phyloP scores from a whole-genome alignment of 2,888 invertebrate genomes.

The Acleris emargana region DNA sequence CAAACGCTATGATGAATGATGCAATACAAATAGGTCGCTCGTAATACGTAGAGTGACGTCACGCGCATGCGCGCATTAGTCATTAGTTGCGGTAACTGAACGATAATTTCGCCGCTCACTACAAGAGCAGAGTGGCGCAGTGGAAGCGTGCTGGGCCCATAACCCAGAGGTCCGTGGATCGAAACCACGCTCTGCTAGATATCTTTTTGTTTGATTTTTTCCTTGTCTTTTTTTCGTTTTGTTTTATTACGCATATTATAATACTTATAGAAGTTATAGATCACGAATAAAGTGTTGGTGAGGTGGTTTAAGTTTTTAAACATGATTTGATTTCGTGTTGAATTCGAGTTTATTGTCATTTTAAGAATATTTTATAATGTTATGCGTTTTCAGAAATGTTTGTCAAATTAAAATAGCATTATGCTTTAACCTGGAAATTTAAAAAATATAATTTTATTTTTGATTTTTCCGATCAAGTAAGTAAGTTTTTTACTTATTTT shows the following conservation, averaged over 20 bases:
- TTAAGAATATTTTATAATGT: too few relatives aligned
- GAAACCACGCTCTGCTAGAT: slow-evolving; percentile 91
- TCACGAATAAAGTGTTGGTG: too few relatives aligned
- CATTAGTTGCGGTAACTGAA: slow-evolving; percentile 31
- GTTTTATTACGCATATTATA: background rate
- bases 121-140: slow-evolving; percentile 90
- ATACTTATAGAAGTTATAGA: too few relatives aligned
- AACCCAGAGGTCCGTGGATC: slow-evolving; percentile 96
- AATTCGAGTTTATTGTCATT: too few relatives aligned
- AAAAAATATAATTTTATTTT: too few relatives aligned
- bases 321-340: too few relatives aligned
- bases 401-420: too few relatives aligned
- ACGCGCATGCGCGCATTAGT: slow-evolving; percentile 44
- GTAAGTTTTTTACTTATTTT: too few relatives aligned
- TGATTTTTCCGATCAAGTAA: too few relatives aligned
- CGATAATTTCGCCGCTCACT: slow-evolving; percentile 47
- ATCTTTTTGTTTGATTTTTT: slow-evolving; percentile 43
- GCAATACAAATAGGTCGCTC: slow-evolving; percentile 37
- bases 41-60: slow-evolving; percentile 46
- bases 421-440: too few relatives aligned
- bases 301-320: too few relatives aligned
- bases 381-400: too few relatives aligned
- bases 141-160: slow-evolving; percentile 93
- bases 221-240: slow-evolving; percentile 27
- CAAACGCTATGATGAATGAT: slow-evolving; percentile 35